Evolutionary conservation across 2,888 invertebrate genomes (phyloP), one percentile per base, ranked within the genome.

Genomic region (Pollenia angustigena): DNA sequence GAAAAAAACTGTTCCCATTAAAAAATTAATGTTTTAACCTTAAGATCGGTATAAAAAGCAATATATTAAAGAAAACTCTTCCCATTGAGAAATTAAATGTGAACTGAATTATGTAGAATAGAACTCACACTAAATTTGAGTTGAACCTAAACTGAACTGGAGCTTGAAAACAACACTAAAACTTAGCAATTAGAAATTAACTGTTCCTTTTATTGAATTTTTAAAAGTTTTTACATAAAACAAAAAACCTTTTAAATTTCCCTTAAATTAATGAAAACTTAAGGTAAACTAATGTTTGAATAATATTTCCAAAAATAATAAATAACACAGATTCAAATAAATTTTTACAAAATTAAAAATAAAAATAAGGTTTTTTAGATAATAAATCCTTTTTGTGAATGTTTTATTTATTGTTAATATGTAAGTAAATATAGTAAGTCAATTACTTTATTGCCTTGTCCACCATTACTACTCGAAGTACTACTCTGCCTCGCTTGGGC

Each of bases 391-490:
- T 23, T 46, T 10, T 69, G 32, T 32, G 14, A 44, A 64, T 12
- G n/a, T 54, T 54, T 52, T 23, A 50, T 16, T 9, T 23, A 68
- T 56, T 66, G 14, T 54, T 42, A 50, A 50, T 40, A 18, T 69
- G 18, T 23, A 75, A 40, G 10, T 50, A 72, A 56, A 11, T 71
- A 74, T 74, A 46, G 40, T 54, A 82, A 68, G n/a, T 86, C 81
- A 83, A 92, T 94, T 90, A 94, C 93, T 93, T 94, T 93, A 93
- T 93, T 93, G 90, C 93, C 93, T 93, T 93, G 93, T 91, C 93
- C 93, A 91, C 93, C 93, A 92, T 93, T 93, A 91, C 93, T 93
- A 92, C 93, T 93, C 89, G 93, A 93, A 91, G 92, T 93, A 92
- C 93, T 93, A 92, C 91, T 93, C 91, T 93, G 93, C 89, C 93